Evolutionary conservation across 2,888 invertebrate genomes (phyloP), one percentile per base, ranked within the genome.

Genomic region (Heliconius ismenius): DNA sequence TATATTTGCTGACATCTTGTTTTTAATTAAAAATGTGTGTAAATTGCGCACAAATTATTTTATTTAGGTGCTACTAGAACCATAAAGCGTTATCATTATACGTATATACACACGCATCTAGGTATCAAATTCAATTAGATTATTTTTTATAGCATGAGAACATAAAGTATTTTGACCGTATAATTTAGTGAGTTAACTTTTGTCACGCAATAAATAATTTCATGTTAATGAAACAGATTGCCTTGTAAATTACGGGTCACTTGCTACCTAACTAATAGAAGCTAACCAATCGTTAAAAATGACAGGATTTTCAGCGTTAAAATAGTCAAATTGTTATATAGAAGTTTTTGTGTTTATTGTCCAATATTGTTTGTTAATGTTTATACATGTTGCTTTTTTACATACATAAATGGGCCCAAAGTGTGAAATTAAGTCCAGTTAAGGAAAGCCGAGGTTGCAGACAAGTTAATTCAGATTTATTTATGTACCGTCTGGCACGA

Each of bases 401-500:
- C 77, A 78, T 69, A 82, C 82, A 83, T 86, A 85, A 86, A 84
- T 26, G 49, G 21, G 21, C 26, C 81, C 82, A 84, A 88, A 88
- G 87, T 89, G 89, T 83, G 84, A 87, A 83, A 86, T 83, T 89
- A 87, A 89, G 90, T 54, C 88, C 86, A 86, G 84, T 84, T 84
- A 85, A 86, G 84, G 82, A 83, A 86, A 86, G 79, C 88, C 88
- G 88, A 89, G 92, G 91, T 91, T 92, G 87, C 90, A 93, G 92
- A 93, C 92, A 87, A 91, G 91, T 91, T 91, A 92, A 92, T 92
- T 92, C 90, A 85, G 88, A 89, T 86, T 91, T 92, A 92, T 93
- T 93, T 93, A 92, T 92, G 90, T 90, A 90, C 89, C 87, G 92
- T 92, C 93, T 93, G 91, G 90, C 87, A 87, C 89, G 85, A 88